Evolutionary conservation across 2,888 invertebrate species (phyloP), one percentile per base, ranked within the genome.

Genomic region (Drosophila longiperda): DNA sequence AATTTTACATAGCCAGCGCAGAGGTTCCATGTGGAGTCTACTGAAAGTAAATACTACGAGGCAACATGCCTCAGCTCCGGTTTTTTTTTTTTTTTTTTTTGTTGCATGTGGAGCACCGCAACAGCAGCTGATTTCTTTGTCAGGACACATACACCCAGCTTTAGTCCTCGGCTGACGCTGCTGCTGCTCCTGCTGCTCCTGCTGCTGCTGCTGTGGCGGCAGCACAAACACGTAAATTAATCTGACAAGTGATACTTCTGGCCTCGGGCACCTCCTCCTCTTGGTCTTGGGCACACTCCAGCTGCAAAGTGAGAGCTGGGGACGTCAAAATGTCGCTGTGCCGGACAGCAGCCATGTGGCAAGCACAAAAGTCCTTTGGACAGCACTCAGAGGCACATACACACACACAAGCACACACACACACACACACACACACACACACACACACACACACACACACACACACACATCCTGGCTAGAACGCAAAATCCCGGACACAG

Each of bases 201-300:
- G 15, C 45, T 23, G 67, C 53, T 78, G 73, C 67, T 74, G 74
- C 80, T 78, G 86, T 75, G 85, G 87, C 81, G 84, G 82, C 81
- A 85, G 82, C 87, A 90, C 89, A 92, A 92, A 92, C 91, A 92
- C 92, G 91, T 91, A 92, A 92, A 92, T 91, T 92, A 92, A 92
- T 92, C 92, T 91, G 92, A 92, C 92, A 92, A 92, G 92, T 92
- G 92, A 92, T 92, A 92, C 92, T 91, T 91, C 89, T 91, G 90
- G 90, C 91, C 91, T 80, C 82, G 74, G 90, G 91, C 58, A 59
- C 55, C 68, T 50, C 52, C 61, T 69, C 50, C 29, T 29, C 29
- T 29, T 29, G 57, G 55, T 69, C 68, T 60, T 66, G 32, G 75
- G 62, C 72, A 61, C 60, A 77, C 71, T 72, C 62, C 52, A 70